Base-by-base conservation (phyloP, 2,888 invertebrate genomes). In the Stenolophus ochropezus region DNA sequence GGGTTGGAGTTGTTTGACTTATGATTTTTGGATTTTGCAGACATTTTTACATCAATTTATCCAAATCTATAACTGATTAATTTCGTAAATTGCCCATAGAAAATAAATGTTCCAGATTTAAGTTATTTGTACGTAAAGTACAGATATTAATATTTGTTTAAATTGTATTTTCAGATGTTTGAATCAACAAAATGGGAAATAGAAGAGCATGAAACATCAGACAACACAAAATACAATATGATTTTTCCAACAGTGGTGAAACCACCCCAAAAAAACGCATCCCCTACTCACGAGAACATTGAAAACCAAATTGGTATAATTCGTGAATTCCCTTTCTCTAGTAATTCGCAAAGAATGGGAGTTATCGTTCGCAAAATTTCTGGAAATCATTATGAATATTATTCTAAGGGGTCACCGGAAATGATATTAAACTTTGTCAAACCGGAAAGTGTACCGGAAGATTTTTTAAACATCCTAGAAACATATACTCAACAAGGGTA, bases 401-500 rank as follows among this genome's bases (percentile, higher is more conserved):
- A 94, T 87, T 94, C 94, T 86, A 97, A 97, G 88, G 98, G 98
- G 0, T 96, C 98, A 1, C 98, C 98, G 0, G 98, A 98, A 89
- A 97, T 95, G 94, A 91, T 98, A 27, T 90, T 93, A 18, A 94
- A 95, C 2, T 91, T 98, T 6, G 97, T 96, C 75, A 89, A 89
- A 23, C 92, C 93, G 0, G 92, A 94, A n/a, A 93, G 95, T 5
- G 94, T 98, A 58, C 98, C 98, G 0, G 90, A 91, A 1, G 94
- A 97, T 87, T 94, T 97, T 86, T 92, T 93, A 76, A 92, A 94
- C 20, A 92, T 95, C 23, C 89, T 98, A 42, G 95, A 95, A 84
- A 92, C 93, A 61, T 98, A 97, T 89, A 97, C 98, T 0, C 95
- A 96, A 85, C 95, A 97, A 85, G 98, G 98, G 0, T 98, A 96